Percentiles rank a stretch among this genome's conserved stretches.
Conservation (phyloP, 2,113 vertebrate genomes). For the Mormoops blainvillei region DNA sequence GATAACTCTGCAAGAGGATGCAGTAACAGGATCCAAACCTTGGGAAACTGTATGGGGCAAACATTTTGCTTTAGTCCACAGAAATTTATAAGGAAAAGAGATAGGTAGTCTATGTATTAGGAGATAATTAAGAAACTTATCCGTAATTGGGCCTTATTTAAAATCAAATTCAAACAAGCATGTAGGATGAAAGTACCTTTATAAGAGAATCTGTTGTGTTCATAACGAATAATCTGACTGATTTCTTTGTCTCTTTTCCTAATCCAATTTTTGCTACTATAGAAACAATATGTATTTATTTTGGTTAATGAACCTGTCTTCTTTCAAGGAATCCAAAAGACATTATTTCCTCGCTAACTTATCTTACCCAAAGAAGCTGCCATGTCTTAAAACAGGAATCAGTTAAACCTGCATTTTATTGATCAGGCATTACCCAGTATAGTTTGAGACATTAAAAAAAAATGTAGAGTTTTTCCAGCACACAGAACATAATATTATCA, state of each 20-base stretch:
- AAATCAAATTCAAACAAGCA: background rate
- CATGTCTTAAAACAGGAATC: slow-evolving; percentile 6
- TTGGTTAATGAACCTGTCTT: background rate
- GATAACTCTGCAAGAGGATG: background rate
- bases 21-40: background rate
- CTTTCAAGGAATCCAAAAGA: background rate
- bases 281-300: background rate
- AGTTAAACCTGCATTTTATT: background rate
- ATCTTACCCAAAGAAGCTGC: background rate
- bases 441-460: background rate
- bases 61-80: background rate
- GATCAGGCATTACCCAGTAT: background rate
- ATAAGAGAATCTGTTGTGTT: background rate
- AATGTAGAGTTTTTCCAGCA: slow-evolving; percentile 30
- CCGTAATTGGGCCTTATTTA: background rate
- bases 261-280: background rate
- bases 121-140: background rate
- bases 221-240: background rate
- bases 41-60: background rate
- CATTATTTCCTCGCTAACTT: background rate
- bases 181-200: background rate
- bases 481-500: slow-evolving; percentile 62
- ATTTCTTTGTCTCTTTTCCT: background rate
- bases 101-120: background rate
- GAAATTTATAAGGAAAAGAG: background rate